These are phyloP conservation scores for Melolontha melolontha DNA, from an alignment of 2,888 invertebrate species.

Conservation along the genomic window DNA sequence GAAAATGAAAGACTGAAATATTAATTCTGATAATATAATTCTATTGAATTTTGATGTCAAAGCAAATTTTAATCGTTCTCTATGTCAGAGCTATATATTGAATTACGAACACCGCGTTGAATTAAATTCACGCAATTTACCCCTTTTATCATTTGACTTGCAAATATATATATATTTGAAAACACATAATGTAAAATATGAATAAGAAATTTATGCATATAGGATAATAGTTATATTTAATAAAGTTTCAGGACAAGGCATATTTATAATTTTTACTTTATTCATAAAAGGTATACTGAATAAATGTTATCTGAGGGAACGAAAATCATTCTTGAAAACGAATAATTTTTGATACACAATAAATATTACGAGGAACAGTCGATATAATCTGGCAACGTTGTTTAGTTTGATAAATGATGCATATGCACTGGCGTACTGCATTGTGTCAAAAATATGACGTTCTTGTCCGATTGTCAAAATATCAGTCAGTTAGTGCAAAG, in stretches of 20 bases:
- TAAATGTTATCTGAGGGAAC: no score
- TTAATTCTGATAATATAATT: constrained; percentile 1
- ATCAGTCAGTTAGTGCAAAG: no score
- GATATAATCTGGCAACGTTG: no score
- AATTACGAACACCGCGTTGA: constrained; percentile 13
- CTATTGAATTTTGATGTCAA: neutral
- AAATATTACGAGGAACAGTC: no score
- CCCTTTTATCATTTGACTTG: constrained; percentile 12
- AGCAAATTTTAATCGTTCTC: constrained; percentile 4
- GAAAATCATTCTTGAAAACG: no score
- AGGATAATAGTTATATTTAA: neutral
- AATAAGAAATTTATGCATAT: neutral
- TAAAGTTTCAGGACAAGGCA: neutral
- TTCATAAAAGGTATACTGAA: no score
- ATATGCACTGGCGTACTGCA: no score
- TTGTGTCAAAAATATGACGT: no score
- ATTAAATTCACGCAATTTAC: constrained; percentile 16
- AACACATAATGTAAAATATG: neutral
- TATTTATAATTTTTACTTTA: neutral
- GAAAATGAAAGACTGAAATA: no score
- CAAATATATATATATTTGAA: neutral
- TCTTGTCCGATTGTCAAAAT: no score
- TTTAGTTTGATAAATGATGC: no score
- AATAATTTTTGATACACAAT: no score
- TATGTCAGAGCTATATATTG: constrained; percentile 1